phyloP scores from a whole-genome alignment of 2,888 invertebrate genomes.

The Flabesymbios commensalis region DNA sequence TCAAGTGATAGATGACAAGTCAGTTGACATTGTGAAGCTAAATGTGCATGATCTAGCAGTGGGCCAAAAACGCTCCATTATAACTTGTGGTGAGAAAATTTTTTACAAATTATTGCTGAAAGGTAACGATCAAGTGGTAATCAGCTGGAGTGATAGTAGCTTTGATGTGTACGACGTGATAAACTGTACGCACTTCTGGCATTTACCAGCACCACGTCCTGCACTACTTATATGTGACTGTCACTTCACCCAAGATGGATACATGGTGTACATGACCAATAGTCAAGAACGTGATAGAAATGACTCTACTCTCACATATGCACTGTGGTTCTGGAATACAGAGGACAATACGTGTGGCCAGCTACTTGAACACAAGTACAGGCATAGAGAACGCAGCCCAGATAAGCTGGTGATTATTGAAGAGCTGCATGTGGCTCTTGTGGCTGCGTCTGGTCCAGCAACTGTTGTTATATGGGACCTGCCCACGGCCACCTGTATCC shows the following conservation, averaged over 20 bases:
- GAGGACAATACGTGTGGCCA: constrained; percentile 9
- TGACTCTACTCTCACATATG: constrained; percentile 6
- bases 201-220: constrained; percentile 15
- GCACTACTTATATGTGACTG: constrained; percentile 14
- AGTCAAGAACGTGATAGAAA: neutral
- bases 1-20: constrained; percentile 2
- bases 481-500: constrained; percentile 6
- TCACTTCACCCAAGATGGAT: constrained; percentile 7
- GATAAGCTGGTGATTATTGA: constrained; percentile 17
- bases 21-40: constrained; percentile 14
- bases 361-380: constrained; percentile 1
- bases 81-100: constrained; percentile 18
- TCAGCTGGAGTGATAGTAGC: constrained; percentile 21
- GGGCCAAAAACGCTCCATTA: neutral
- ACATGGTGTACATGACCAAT: constrained; percentile 16
- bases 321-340: constrained; percentile 23
- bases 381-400: neutral
- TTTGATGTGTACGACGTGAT: constrained; percentile 21
- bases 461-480: constrained; percentile 21
- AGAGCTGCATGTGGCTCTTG: constrained; percentile 10
- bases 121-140: constrained; percentile 1
- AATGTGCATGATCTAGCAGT: constrained; percentile 8
- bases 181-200: neutral
- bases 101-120: constrained; percentile 10
- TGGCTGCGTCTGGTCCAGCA: constrained; percentile 9